Evolutionary conservation across 2,113 vertebrate species (phyloP).

Genomic region (Clarias gariepinus): DNA sequence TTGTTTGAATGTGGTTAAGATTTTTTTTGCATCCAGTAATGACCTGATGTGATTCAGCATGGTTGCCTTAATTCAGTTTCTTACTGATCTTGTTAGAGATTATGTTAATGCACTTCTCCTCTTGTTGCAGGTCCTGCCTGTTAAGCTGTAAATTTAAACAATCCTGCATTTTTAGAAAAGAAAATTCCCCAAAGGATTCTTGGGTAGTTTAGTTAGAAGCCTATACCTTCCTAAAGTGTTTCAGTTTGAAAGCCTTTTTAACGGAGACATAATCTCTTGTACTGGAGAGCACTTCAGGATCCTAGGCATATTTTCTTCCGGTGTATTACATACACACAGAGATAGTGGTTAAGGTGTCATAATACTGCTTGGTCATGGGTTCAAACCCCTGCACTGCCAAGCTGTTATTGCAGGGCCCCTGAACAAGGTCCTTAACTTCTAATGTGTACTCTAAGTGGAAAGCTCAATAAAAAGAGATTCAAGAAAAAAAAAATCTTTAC

Average conservation of each 20-base stretch:
- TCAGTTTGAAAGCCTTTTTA: neutral
- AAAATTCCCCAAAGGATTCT: neutral
- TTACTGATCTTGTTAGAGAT: neutral
- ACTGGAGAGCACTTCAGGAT: neutral
- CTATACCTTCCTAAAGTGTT: neutral
- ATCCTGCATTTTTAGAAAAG: neutral
- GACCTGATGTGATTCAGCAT: slow-evolving; percentile 52
- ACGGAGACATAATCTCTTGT: neutral
- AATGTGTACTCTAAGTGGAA: neutral
- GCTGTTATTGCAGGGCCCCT: neutral
- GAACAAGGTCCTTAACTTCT: neutral
- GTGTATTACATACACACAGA: neutral
- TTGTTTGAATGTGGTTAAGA: slow-evolving; percentile 44
- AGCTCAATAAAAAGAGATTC: neutral
- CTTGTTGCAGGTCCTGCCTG: neutral
- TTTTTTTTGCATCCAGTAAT: slow-evolving; percentile 26
- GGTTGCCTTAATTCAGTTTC: neutral
- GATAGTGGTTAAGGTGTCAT: neutral
- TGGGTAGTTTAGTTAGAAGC: neutral
- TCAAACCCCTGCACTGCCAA: neutral
- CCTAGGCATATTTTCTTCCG: neutral
- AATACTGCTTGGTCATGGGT: neutral
- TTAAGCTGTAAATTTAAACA: neutral
- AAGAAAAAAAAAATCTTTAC: neutral
- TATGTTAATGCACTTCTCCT: neutral